Evolutionary conservation across 2,888 invertebrate species (phyloP), one percentile per base, ranked within the genome.

Genomic region (Cephus pulcher): DNA sequence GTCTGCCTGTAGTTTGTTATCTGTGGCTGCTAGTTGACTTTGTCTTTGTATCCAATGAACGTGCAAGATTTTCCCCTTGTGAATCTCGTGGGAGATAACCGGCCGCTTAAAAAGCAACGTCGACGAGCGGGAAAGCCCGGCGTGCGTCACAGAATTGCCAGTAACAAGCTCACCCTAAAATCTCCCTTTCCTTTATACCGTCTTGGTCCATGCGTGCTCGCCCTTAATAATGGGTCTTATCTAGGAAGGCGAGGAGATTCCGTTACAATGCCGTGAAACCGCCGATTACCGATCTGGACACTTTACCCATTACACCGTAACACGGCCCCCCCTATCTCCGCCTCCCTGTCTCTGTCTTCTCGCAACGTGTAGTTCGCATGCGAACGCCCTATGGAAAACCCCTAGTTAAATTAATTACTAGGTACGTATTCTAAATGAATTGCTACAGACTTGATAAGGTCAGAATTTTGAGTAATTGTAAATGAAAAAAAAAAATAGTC

Each of bases 201-300:
- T 75, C 35, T 34, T 30, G 69, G 74, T 75, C 32, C 30, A 79
- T 32, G 73, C 79, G 75, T 79, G 73, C 11, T 56, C 35, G 56
- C 32, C 75, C 71, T 79, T 79, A 79, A 79, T 79, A 79, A 79
- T 73, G 68, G 73, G 37, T 69, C 73, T 79, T 79, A 75, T 79
- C 79, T 75, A 32, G 37, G 23, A 79, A 79, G 75, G 73, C 75
- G 37, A 79, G 75, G 75, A 79, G 78, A 75, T 79, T 79, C 56
- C 75, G 73, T 78, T 79, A 79, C 40, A 69, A 56, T 32, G 37
- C 75, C 75, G 75, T 56, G 71, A 79, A 79, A 79, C 56, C 70
- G 56, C 74, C 23, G 79, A 33, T 34, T 70, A 56, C 73, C 79
- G 37, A 79, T 79, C 76, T 56, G 77, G 37, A n/a, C 23, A 30